A percentile compares a stretch with the other conserved stretches of the same genome.
These are phyloP conservation scores for Machimus rusticus DNA, from an alignment of 2,888 invertebrate genomes.

Conservation along the genomic window DNA sequence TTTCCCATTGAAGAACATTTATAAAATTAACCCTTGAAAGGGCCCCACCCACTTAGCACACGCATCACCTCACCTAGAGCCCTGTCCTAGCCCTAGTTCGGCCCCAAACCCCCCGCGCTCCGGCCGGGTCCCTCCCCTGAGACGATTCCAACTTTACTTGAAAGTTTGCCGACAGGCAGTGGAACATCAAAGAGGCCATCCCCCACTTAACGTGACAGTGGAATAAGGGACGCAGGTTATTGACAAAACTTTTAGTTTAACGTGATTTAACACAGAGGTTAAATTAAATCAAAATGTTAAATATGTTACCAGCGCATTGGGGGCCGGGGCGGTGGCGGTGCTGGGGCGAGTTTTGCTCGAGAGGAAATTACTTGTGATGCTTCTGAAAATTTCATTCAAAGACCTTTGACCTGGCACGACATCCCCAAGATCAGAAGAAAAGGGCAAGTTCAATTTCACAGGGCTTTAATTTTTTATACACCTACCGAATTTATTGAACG, in stretches of 20 bases:
- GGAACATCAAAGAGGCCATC: constrained; percentile 23
- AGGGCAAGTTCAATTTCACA: background rate
- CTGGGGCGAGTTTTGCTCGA: background rate
- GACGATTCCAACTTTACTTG: constrained; percentile 20
- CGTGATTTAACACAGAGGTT: constrained; percentile 28
- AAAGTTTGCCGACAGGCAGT: constrained; percentile 9
- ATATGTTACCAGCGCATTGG: background rate
- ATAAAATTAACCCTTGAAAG: constrained; percentile 51
- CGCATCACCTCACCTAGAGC: background rate
- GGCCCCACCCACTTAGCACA: constrained; percentile 20
- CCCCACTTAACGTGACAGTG: constrained; percentile 2
- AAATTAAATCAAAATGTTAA: constrained; percentile 34
- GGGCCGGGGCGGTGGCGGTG: background rate
- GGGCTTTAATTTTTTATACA: background rate
- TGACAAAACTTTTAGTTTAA: constrained; percentile 37
- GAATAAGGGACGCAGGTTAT: constrained; percentile 32
- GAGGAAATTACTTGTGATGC: background rate
- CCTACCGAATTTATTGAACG: background rate
- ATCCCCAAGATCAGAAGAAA: background rate
- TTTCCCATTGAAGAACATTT: constrained; percentile 51
- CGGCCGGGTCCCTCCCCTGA: background rate
- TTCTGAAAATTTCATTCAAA: background rate
- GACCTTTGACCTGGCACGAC: background rate
- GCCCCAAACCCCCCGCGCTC: background rate
- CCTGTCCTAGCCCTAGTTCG: background rate